These are phyloP conservation scores for Diphyllodes magnificus DNA, from an alignment of 2,113 vertebrate species.

Conservation along the genomic window DNA sequence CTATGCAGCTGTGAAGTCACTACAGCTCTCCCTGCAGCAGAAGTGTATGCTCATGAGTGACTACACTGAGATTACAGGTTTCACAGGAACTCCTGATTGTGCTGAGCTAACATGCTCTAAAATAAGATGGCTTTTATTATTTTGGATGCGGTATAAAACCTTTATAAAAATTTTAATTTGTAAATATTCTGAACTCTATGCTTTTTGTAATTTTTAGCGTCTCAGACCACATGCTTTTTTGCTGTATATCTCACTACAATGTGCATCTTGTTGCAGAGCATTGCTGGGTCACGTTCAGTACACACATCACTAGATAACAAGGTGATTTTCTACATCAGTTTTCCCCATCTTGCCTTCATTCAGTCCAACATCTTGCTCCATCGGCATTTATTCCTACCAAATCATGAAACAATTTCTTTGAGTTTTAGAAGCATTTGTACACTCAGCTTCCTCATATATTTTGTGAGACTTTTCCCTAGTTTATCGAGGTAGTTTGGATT, in stretches of 20 bases:
- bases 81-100: not conserved
- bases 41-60: not conserved
- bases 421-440: not conserved
- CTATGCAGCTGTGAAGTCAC: not conserved
- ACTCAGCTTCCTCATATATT: not conserved
- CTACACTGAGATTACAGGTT: not conserved
- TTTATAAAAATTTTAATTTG: not conserved
- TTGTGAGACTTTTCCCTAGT: not conserved
- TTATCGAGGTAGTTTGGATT: not conserved
- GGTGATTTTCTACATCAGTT: not conserved
- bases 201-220: not conserved
- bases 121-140: not conserved
- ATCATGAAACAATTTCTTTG: not conserved
- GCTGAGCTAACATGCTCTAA: not conserved
- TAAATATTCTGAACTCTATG: not conserved
- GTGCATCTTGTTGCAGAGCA: not conserved
- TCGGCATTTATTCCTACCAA: not conserved
- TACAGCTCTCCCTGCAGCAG: not conserved
- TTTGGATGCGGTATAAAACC: not conserved
- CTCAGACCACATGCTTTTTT: not conserved
- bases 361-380: not conserved
- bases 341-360: not conserved
- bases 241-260: not conserved
- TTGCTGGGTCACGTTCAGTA: not conserved
- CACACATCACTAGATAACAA: rapidly evolving